A percentile compares a stretch with the other conserved stretches of the same genome.
These are phyloP conservation scores for Epinotia demarniana DNA, from an alignment of 2,888 invertebrate genomes.

Conservation along the genomic window DNA sequence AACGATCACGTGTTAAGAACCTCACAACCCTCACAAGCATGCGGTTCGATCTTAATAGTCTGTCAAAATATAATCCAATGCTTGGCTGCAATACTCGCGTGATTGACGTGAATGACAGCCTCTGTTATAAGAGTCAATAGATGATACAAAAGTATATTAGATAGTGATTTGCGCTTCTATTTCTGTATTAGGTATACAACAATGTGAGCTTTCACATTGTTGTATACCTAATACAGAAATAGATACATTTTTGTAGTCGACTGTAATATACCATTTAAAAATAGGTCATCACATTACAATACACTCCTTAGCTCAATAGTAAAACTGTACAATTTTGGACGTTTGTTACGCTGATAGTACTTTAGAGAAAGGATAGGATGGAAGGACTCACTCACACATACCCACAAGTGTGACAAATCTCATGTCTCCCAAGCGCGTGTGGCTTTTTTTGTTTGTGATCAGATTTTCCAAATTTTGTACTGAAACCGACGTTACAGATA, in stretches of 20 bases:
- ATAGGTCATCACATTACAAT: background rate
- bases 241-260: background rate
- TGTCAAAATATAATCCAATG: conserved; percentile 9
- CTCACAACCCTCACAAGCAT: conserved; percentile 4
- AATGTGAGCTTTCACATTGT: background rate
- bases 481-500: no score
- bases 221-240: background rate
- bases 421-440: no score
- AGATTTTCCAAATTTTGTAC: no score
- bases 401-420: no score
- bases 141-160: conserved; percentile 11
- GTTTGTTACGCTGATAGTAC: no score
- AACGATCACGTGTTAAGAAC: background rate
- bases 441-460: no score
- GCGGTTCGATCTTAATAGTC: conserved; percentile 3
- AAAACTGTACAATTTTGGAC: no score
- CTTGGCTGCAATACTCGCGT: background rate
- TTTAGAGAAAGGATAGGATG: no score
- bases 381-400: no score
- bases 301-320: no score
- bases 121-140: conserved; percentile 1
- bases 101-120: conserved; percentile 21
- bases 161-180: no score
- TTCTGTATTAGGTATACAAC: no score
- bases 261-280: background rate